A percentile compares a stretch with the other conserved stretches of the same genome.
phyloP scores from a whole-genome alignment of 2,797 vertebrate species.

The Danio albolineatus region DNA sequence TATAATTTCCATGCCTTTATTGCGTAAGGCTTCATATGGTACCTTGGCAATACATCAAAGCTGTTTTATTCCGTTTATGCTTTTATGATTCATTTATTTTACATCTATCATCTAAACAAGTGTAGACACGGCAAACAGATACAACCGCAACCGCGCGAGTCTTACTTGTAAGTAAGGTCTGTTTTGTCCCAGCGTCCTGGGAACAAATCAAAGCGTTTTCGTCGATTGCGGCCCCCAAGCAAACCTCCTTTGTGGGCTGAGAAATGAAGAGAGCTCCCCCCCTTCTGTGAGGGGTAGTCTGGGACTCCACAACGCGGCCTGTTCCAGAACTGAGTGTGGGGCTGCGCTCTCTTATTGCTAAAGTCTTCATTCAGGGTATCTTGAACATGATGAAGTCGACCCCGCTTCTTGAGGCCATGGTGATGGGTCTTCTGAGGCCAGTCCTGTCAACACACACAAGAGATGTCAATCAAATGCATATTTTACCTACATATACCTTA shows the following conservation, averaged over 20 bases:
- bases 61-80: constrained; percentile 8
- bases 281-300: constrained; percentile 65
- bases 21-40: constrained; percentile 36
- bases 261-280: not conserved
- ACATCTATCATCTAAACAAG: constrained; percentile 7
- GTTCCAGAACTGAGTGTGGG: constrained; percentile 61
- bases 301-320: constrained; percentile 82
- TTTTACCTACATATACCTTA: not conserved
- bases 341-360: not conserved
- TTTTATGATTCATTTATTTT: constrained; percentile 34
- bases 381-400: constrained; percentile 35
- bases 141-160: not conserved
- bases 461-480: not conserved
- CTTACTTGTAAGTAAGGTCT: constrained; percentile 90
- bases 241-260: constrained; percentile 27
- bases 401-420: constrained; percentile 53
- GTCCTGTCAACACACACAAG: constrained; percentile 52
- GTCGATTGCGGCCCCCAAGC: constrained; percentile 72
- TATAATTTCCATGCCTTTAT: constrained; percentile 15
- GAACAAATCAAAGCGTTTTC: constrained; percentile 84
- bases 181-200: constrained; percentile 91
- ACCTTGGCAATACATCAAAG: constrained; percentile 14
- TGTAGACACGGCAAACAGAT: constrained; percentile 1
- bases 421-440: constrained; percentile 57
- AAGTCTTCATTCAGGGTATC: constrained; percentile 49